Percentiles rank a stretch among this genome's conserved stretches.
Evolutionary conservation across 1,140 invertebrate genomes (phyloP).

Genomic region (Diploscapter pachys): DNA sequence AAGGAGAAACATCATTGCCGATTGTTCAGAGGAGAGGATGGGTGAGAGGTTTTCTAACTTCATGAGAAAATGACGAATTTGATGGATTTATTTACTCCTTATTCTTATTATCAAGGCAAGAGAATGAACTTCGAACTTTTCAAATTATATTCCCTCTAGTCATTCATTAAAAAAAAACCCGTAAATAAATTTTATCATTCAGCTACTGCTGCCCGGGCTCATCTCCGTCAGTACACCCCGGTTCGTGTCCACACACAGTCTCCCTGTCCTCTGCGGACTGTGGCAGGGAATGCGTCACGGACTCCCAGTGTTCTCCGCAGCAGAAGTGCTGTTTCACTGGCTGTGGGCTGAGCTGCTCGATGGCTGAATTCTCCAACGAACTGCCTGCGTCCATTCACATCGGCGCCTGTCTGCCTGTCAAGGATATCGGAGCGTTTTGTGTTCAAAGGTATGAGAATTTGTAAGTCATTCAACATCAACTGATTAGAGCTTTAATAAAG

Average conservation of each 20-base stretch:
- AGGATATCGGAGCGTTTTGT: conserved; percentile 36
- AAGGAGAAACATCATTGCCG: too few species aligned
- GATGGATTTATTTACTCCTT: conserved; percentile 3
- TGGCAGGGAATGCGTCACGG: conserved; percentile 2
- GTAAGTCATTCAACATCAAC: too few species aligned
- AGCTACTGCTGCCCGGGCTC: conserved; percentile 42
- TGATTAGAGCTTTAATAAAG: too few species aligned
- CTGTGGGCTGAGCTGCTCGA: conserved; percentile 34
- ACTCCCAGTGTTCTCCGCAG: conserved; percentile 6
- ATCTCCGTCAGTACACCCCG: conserved; percentile 22
- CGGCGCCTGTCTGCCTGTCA: conserved; percentile 33
- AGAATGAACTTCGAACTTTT: too few species aligned
- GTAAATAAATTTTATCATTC: conserved; percentile 29
- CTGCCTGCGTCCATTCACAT: conserved; percentile 21
- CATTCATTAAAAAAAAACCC: too few species aligned
- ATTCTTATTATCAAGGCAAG: not conserved
- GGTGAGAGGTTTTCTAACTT: too few species aligned
- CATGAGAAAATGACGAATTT: conserved; percentile 16
- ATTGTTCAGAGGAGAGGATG: too few species aligned
- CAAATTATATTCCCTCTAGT: too few species aligned
- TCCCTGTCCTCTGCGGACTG: conserved; percentile 3
- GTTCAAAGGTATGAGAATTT: conserved; percentile 3
- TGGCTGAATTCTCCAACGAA: conserved; percentile 13
- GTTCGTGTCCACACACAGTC: conserved; percentile 37
- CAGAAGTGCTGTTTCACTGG: conserved; percentile 39